phyloP scores from a whole-genome alignment of 2,888 invertebrate species.

The Phalera bucephala region DNA sequence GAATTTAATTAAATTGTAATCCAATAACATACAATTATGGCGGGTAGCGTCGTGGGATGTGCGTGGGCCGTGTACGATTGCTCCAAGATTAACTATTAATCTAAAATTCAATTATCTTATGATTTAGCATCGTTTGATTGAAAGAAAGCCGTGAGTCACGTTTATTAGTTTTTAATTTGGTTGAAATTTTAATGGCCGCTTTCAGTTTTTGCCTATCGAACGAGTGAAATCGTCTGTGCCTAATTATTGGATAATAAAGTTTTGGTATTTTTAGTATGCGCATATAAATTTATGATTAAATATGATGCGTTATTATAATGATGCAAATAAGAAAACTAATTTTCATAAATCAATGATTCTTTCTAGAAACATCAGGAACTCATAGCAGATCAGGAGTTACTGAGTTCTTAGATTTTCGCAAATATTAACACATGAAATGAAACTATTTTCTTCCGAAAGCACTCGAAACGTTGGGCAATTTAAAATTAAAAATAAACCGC shows the following conservation, averaged over 20 bases:
- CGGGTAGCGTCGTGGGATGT: constrained; percentile 19
- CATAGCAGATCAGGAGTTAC: too few species aligned
- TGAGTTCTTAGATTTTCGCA: too few species aligned
- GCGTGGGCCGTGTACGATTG: constrained; percentile 45
- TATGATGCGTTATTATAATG: too few species aligned
- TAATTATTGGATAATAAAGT: constrained; percentile 10
- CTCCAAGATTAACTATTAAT: constrained; percentile 63
- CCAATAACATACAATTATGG: constrained; percentile 61
- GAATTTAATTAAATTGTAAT: constrained; percentile 56
- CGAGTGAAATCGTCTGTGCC: constrained; percentile 16
- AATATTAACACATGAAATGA: too few species aligned
- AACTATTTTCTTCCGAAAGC: too few species aligned
- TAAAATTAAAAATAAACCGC: too few species aligned
- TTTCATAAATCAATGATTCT: too few species aligned
- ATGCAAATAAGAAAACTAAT: too few species aligned
- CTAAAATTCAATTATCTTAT: constrained; percentile 67
- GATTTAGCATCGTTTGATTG: constrained; percentile 51
- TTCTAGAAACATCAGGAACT: too few species aligned
- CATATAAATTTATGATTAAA: too few species aligned
- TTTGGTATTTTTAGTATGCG: background rate
- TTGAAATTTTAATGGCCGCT: constrained; percentile 21
- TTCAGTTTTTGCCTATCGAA: constrained; percentile 19
- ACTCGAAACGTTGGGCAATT: too few species aligned
- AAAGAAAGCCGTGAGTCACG: constrained; percentile 54
- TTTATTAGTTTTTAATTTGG: constrained; percentile 33